Base-by-base conservation (phyloP, 2,888 invertebrate species). In the Didymodactylos carnosus region DNA sequence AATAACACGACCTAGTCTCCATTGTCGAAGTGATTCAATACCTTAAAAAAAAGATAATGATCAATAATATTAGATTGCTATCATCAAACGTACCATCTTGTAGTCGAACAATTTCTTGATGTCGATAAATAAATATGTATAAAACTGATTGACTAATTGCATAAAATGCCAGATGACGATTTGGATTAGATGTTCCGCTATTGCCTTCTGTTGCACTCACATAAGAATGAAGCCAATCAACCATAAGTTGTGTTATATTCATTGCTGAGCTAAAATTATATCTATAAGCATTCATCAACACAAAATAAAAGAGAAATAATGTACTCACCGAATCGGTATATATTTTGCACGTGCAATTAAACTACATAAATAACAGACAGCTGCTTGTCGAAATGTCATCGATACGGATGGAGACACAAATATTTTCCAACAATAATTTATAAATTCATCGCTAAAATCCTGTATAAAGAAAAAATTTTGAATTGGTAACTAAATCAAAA, bases 61-160 rank as follows among this genome's bases (percentile, higher is more conserved):
- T 39, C 43, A 70, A 75, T 74, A 23, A 11, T 4, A 49, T 43
- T 13, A 43, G 19, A 19, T 43, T 43, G 14, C 16, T 43, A 76
- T 46, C 49, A 25, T 73, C 72, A 76, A 79, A 81, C 88, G 88
- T 78, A 86, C 87, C 75, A 86, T 86, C 62, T 91, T 88, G 78
- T 35, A 62, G 35, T 35, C 62, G 62, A 62, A 35, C 62, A 8
- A 95, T 86, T 80, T 93, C 90, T 78, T 88, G 89, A 81, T 92
- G 90, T 76, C 92, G 88, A 82, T 94, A 94, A 0, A 91, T 90
- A 76, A 97, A 88, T 23, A 94, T 86, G 83, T 95, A 94, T 84
- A 97, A 94, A 69, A 94, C 85, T 0, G 91, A 89, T 83, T 97
- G 94, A 78, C 94, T 94, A 6, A 92, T 88, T 1, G 91, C 88